Evolutionary conservation across 2,888 invertebrate species (phyloP), one percentile per base, ranked within the genome.

Genomic region (Drosophila mercatorum): DNA sequence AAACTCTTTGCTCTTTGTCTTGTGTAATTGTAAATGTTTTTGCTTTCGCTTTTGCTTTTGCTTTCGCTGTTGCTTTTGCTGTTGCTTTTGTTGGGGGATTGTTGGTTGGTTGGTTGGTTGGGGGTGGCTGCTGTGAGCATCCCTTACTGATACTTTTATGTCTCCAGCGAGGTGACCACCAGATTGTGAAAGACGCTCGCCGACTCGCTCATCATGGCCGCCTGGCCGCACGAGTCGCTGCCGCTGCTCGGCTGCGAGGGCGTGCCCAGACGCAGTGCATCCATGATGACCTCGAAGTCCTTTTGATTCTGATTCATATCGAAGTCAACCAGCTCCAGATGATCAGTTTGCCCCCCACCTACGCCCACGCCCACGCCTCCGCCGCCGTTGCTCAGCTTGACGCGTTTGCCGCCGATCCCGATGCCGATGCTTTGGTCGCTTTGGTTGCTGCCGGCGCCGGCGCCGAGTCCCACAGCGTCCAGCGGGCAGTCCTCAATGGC

Each of bases 171-270:
- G 52, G 93, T 93, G 7, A 93, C 93, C 26, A 93, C 93, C 77
- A 93, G 83, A 86, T 93, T 93, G 72, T 93, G 93, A 71, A 93
- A 93, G 53, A 92, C 91, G 68, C 90, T 91, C 4, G 91, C 91
- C 72, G 92, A 91, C 70, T 95, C 95, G 83, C 94, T 94, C 93
- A 95, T 94, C 85, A 95, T 95, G 53, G 95, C 95, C 81, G 95
- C 95, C 75, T 93, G 93, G 36, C 95, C 95, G 88, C 95, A 95
- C 65, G 94, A 94, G 87, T 93, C 94, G 78, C 92, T 91, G 40
- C 88, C 90, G 68, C 85, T 89, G 62, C 90, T 82, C 55, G 91
- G 89, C 40, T 90, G 91, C 77, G 90, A 92, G 14, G 91, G 91
- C 56, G 91, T 91, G 8, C 92, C 92, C 67, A 93, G 80, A 34